phyloP scores from a whole-genome alignment of 2,113 vertebrate genomes.

The Sylvia atricapilla region DNA sequence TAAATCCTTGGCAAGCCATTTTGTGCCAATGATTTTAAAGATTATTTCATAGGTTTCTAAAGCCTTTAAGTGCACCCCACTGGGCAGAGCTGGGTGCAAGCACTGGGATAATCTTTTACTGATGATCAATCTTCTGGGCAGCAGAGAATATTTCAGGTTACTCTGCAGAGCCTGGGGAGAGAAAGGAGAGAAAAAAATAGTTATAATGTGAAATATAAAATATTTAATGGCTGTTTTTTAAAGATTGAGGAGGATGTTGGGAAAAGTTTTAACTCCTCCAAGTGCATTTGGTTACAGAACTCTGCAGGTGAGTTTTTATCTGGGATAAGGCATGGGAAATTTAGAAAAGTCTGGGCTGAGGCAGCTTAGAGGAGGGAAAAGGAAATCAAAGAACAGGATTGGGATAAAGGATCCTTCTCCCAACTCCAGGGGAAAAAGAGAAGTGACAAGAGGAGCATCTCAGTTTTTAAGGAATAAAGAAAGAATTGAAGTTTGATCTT shows the following conservation, averaged over 20 bases:
- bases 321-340: neutral
- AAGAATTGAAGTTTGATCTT: neutral
- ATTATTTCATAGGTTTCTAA: constrained; percentile 96
- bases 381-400: neutral
- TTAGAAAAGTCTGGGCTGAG: neutral
- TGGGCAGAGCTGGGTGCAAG: constrained; percentile 93
- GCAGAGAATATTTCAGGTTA: constrained; percentile 91
- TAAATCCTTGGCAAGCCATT: constrained; percentile 94
- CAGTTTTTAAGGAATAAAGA: neutral
- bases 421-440: neutral
- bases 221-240: too few species aligned
- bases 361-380: neutral
- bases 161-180: constrained; percentile 90
- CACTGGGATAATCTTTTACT: constrained; percentile 96
- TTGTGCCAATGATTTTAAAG: constrained; percentile 97
- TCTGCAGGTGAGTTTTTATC: neutral
- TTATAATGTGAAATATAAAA: neutral
- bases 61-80: constrained; percentile 95
- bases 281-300: neutral
- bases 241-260: too few species aligned
- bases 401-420: neutral
- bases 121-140: constrained; percentile 89
- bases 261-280: neutral
- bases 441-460: neutral
- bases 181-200: neutral